Base-by-base conservation (phyloP, 2,888 invertebrate species). In the Ceriagrion tenellum region DNA sequence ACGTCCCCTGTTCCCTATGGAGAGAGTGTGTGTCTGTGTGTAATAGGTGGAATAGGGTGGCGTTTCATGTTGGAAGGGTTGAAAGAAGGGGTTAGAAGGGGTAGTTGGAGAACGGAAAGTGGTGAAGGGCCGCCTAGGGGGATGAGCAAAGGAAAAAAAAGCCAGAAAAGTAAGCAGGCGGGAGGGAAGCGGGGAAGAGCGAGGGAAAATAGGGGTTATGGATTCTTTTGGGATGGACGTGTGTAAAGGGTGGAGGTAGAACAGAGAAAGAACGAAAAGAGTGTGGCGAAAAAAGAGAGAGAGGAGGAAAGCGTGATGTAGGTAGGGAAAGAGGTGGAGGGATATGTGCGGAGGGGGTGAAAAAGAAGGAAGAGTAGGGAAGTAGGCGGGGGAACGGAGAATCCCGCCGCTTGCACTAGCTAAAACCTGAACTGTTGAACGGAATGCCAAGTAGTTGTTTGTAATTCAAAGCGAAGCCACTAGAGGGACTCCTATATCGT, bases 381-480 rank as follows among this genome's bases (percentile, higher is more conserved):
- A 12, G 0, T 35, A 59, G 12, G 20, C 2, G 12, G 16, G 59
- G 6, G 35, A 69, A 56, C 0, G 63, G 69, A 26, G 93, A 74
- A 93, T 93, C 69, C 69, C 26, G 35, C 47, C 93, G 69, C 93
- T 93, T 93, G 93, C 93, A 93, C 93, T 69, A 63, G 93, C 93
- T 93, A 93, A 93, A 93, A 93, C 93, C 93, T 47, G 93, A 93
- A 93, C 93, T 69, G 69, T 69, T 93, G 93, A 93, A 93, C 69
- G 93, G 93, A 93, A 93, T 93, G 93, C 93, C 93, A 93, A 93
- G 93, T 93, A 93, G 93, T 93, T 93, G 93, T 93, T 93, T 93
- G 93, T 40, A 93, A 93, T 93, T 93, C 93, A 93, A 93, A 93
- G 93, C 93, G 63, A 40, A 69, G 93, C 93, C 93, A 93, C 93